Percentiles rank a stretch among this genome's conserved stretches.
phyloP scores from a whole-genome alignment of 2,113 vertebrate genomes.

The Phylloscopus whistleri region DNA sequence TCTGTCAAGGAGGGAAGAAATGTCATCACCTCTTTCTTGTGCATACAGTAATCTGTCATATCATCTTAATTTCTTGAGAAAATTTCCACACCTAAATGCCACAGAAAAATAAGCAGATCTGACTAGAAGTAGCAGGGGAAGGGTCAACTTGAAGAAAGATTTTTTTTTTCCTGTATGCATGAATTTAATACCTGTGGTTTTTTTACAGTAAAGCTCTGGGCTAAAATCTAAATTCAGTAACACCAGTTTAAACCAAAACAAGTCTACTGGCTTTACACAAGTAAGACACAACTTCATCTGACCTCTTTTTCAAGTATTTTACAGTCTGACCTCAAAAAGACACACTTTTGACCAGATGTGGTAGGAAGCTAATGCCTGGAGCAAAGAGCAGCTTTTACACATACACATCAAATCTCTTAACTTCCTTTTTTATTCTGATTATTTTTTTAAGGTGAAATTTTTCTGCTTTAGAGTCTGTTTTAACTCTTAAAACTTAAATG shows the following conservation, averaged over 20 bases:
- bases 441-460: background rate
- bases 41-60: background rate
- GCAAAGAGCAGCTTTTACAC: background rate
- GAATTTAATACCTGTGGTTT: background rate
- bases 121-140: background rate
- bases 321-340: background rate
- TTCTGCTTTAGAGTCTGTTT: background rate
- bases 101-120: background rate
- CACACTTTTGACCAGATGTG: background rate
- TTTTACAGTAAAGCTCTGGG: background rate
- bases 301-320: background rate
- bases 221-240: background rate
- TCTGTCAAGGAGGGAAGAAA: background rate
- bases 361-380: background rate
- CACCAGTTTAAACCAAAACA: background rate
- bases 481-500: background rate
- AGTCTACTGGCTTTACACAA: background rate
- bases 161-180: background rate
- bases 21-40: background rate
- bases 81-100: constrained; percentile 4
- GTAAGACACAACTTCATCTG: background rate
- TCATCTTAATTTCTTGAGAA: background rate
- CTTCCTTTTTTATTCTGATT: background rate
- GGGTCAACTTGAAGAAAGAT: background rate
- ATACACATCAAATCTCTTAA: background rate